phyloP scores from a whole-genome alignment of 2,888 invertebrate species.

The Phymatocera aterrima region DNA sequence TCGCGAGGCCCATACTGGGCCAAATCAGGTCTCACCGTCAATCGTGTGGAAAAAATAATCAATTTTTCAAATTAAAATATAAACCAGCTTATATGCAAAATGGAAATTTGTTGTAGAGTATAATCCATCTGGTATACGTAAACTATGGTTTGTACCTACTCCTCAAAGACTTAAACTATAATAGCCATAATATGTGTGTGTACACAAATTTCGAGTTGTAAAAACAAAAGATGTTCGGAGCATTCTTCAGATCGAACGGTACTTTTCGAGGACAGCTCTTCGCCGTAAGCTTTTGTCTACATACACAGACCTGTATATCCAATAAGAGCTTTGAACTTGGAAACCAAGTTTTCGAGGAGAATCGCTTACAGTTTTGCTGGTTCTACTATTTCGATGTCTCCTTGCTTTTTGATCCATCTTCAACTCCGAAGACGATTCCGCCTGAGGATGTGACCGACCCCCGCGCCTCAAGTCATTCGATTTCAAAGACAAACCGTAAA shows the following conservation, averaged over 20 bases:
- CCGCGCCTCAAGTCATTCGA: slow-evolving; percentile 9
- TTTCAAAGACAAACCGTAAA: slow-evolving; percentile 25
- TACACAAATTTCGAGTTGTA: not conserved
- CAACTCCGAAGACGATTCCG: not conserved
- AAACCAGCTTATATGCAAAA: not conserved
- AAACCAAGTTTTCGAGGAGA: slow-evolving; percentile 36
- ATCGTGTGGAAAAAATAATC: slow-evolving; percentile 1
- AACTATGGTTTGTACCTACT: not conserved
- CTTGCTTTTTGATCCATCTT: slow-evolving; percentile 29
- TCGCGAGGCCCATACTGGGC: slow-evolving; percentile 26
- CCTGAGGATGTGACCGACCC: not conserved
- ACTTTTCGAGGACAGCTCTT: slow-evolving; percentile 22
- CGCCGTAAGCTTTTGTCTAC: not conserved
- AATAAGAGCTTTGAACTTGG: slow-evolving; percentile 30
- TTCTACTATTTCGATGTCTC: slow-evolving; percentile 15
- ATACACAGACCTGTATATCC: not conserved
- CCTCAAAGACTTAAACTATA: not conserved
- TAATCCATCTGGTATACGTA: too few species aligned
- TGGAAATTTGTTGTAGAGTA: not conserved
- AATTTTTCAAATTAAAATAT: slow-evolving; percentile 20
- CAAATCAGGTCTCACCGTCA: not conserved
- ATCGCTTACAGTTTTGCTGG: slow-evolving; percentile 21
- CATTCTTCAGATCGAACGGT: slow-evolving; percentile 7
- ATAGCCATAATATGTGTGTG: not conserved
- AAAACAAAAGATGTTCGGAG: not conserved